phyloP scores from a whole-genome alignment of 2,888 invertebrate genomes.

The Drosophila subquinaria region DNA sequence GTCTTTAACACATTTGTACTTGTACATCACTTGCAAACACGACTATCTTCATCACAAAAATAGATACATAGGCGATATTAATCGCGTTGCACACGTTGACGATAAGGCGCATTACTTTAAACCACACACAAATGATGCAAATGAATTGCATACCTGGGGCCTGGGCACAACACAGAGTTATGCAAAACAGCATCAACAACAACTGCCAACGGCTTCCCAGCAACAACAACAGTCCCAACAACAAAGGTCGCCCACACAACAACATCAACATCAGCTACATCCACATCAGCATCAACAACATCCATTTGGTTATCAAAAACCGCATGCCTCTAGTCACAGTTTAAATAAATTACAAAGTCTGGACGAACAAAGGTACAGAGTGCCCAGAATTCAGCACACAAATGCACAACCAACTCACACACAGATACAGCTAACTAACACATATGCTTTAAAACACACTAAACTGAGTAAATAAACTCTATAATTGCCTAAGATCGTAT shows the following conservation, averaged over 20 bases:
- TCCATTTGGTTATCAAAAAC: constrained; percentile 70
- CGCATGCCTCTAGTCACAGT: constrained; percentile 84
- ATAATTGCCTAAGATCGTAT: constrained; percentile 13
- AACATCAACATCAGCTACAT: constrained; percentile 52
- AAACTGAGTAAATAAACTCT: constrained; percentile 23
- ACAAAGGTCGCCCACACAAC: constrained; percentile 59
- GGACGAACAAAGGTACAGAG: constrained; percentile 83
- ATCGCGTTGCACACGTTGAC: constrained; percentile 87
- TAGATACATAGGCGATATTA: constrained; percentile 88
- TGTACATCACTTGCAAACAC: constrained; percentile 19
- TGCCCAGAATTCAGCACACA: constrained; percentile 34
- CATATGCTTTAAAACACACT: not conserved
- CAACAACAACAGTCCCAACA: constrained; percentile 58
- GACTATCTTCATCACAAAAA: constrained; percentile 44
- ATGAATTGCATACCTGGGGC: constrained; percentile 89
- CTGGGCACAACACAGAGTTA: constrained; percentile 85
- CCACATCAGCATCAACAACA: constrained; percentile 49
- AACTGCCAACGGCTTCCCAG: constrained; percentile 56
- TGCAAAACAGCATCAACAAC: constrained; percentile 60
- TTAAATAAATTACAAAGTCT: constrained; percentile 82
- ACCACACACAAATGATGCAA: constrained; percentile 86
- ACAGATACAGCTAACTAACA: not conserved
- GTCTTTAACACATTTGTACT: constrained; percentile 46
- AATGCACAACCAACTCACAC: constrained; percentile 22
- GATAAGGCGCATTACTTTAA: constrained; percentile 86